phyloP scores from a whole-genome alignment of 2,888 invertebrate species.

The Nomada flava region DNA sequence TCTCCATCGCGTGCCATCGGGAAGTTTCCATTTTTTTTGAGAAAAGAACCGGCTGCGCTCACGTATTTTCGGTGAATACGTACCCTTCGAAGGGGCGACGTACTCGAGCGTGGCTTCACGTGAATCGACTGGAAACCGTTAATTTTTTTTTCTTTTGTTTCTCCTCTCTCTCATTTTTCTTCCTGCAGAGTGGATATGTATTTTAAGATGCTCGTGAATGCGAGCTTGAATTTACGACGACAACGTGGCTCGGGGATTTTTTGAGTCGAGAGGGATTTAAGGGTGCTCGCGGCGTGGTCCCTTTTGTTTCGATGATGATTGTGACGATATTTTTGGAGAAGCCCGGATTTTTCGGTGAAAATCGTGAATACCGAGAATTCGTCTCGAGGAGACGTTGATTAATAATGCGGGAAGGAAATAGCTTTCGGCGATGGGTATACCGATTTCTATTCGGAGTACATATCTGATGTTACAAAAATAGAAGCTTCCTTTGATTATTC shows the following conservation, averaged over 20 bases:
- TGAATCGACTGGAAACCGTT: constrained; percentile 36
- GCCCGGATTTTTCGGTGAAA: constrained; percentile 1
- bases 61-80: constrained; percentile 45
- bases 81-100: constrained; percentile 18
- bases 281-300: background rate
- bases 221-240: constrained; percentile 10
- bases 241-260: constrained; percentile 1
- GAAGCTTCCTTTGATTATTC: background rate
- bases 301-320: background rate
- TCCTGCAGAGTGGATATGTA: background rate
- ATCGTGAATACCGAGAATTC: background rate
- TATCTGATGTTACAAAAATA: background rate
- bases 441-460: background rate
- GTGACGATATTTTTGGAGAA: too few relatives aligned
- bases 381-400: background rate
- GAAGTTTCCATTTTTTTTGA: constrained; percentile 48
- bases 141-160: background rate
- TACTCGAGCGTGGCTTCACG: background rate
- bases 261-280: constrained; percentile 1
- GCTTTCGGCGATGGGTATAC: background rate
- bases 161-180: too few relatives aligned
- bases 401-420: background rate
- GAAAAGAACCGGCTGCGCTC: background rate
- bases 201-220: constrained; percentile 26
- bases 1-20: constrained; percentile 58